Evolutionary conservation across 2,888 invertebrate genomes (phyloP), one percentile per base, ranked within the genome.

Genomic region (Trissoscelio sp.): DNA sequence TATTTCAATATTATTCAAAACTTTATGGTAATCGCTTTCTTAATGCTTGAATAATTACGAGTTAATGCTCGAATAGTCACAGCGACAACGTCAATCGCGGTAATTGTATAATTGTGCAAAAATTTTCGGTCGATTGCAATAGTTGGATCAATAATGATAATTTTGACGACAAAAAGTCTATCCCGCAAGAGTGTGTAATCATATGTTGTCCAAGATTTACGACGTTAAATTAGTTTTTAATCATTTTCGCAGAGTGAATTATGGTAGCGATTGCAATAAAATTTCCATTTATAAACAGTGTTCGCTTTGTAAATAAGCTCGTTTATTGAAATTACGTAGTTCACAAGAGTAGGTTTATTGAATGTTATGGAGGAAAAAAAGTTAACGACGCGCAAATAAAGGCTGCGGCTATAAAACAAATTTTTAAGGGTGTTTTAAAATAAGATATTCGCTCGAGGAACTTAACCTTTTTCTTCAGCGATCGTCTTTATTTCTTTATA

Each of bases 41-140:
- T 62, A 62, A 73, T 37, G 37, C 64, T 22, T 14, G 73, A 73
- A 73, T 64, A 64, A 73, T 64, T 64, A 55, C 16, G 22, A 12
- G 7, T 58, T 62, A 42, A 60, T 53, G 18, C 51, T 12, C 60
- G 48, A 60, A 22, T 24, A 34, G 69, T 58, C 46, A 18, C 53
- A 37, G 39, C 34, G 39, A 24, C 31, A 20, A 53, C 46, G 3
- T 6, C 42, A 7, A 18, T 34, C 20, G 22, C 20, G 14, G 1
- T 73, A 53, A 73, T 62, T 62, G 12, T 42, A 44, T 22, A 73
- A 58, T 22, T 70, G 58, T 7, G 12, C 16, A 72, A 55, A 48
- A 58, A 20, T 72, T 46, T 11, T 28, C 9, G n/a, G 18, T 28
- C 6, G 14, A 51, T 66, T 14, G 44, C 28, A 37, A 51, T 34